Evolutionary conservation across 2,888 invertebrate genomes (phyloP).

Genomic region (Ectobius pallidus): DNA sequence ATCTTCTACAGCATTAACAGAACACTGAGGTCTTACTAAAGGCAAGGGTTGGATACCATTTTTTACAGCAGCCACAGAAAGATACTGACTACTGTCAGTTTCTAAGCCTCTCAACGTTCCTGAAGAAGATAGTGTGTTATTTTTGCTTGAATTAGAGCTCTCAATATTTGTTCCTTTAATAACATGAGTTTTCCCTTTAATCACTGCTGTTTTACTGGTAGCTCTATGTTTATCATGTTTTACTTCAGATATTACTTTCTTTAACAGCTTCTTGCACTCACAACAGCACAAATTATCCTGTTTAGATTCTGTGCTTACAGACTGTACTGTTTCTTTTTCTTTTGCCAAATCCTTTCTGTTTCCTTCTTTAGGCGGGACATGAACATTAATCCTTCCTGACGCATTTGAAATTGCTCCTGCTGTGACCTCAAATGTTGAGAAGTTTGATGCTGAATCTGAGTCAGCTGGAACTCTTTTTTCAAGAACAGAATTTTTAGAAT

Average conservation of each 20-base stretch:
- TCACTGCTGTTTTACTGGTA: neutral
- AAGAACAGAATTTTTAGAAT: no score
- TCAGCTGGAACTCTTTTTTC: no score
- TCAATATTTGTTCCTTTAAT: neutral
- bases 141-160: neutral
- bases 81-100: neutral
- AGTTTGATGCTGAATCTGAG: no score
- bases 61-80: neutral
- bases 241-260: neutral
- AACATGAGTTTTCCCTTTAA: neutral
- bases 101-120: slow-evolving; percentile 5
- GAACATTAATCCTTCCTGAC: slow-evolving; percentile 12
- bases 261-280: slow-evolving; percentile 19
- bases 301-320: slow-evolving; percentile 6
- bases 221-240: neutral
- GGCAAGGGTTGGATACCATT: slow-evolving; percentile 10
- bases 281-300: slow-evolving; percentile 20
- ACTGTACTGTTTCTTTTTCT: neutral
- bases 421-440: no score
- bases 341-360: no score
- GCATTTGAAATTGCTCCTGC: neutral
- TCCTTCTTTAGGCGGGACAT: neutral
- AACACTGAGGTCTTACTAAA: neutral
- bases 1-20: neutral
- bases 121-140: neutral